phyloP scores from a whole-genome alignment of 1,140 invertebrate species.

The Penaeus indicus region DNA sequence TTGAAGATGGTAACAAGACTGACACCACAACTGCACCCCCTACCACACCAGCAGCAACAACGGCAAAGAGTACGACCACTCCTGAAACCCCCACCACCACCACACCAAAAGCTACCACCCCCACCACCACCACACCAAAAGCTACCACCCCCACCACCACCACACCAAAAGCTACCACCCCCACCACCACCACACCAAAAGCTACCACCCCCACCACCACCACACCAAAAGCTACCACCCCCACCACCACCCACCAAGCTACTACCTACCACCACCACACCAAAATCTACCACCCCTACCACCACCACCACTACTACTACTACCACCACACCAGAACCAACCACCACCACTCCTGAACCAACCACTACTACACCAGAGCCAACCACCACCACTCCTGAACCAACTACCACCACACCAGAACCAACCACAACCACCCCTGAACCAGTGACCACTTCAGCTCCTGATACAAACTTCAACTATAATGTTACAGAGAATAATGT shows the following conservation, averaged over 20 bases:
- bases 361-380: not conserved
- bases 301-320: not conserved
- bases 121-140: not conserved
- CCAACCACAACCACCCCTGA: not conserved
- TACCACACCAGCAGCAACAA: not conserved
- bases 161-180: not conserved
- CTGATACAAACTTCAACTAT: not conserved
- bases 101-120: not conserved
- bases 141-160: not conserved
- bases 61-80: too few relatives aligned
- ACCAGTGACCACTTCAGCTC: not conserved
- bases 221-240: too few relatives aligned
- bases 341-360: not conserved
- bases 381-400: not conserved
- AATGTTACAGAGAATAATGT: slow-evolving; percentile 14
- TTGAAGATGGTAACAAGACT: too few relatives aligned
- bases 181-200: not conserved
- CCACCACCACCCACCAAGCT: too few relatives aligned
- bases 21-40: too few relatives aligned
- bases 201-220: too few relatives aligned
- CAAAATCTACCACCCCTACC: too few relatives aligned
- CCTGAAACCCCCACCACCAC: not conserved
- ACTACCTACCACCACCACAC: too few relatives aligned
- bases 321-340: not conserved
- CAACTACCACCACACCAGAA: not conserved